phyloP scores from a whole-genome alignment of 2,797 vertebrate species.

The Oreochromis grahami region DNA sequence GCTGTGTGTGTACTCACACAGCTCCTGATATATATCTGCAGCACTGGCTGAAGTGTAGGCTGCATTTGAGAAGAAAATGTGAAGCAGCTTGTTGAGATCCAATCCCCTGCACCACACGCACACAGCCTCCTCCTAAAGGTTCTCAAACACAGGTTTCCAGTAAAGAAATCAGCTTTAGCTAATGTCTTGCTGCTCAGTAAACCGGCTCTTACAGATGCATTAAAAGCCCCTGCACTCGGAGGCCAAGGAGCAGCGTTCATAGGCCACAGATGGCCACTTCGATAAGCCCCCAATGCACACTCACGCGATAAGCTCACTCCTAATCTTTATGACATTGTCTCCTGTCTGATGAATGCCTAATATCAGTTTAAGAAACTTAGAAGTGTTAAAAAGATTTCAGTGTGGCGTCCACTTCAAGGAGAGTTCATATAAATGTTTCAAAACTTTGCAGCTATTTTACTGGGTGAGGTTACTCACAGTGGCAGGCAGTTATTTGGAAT shows the following conservation, averaged over 20 bases:
- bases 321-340: conserved; percentile 68
- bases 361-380: conserved; percentile 27
- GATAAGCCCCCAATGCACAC: conserved; percentile 66
- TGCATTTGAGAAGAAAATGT: conserved; percentile 68
- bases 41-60: conserved; percentile 61
- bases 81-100: conserved; percentile 75
- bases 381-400: not conserved
- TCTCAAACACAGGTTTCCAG: conserved; percentile 75
- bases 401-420: not conserved
- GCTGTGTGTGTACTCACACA: not conserved
- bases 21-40: conserved; percentile 57
- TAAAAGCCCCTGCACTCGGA: conserved; percentile 67
- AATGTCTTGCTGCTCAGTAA: conserved; percentile 75
- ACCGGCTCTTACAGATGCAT: conserved; percentile 78
- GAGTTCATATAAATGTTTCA: not conserved
- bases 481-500: not conserved
- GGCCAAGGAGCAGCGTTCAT: conserved; percentile 73
- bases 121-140: conserved; percentile 64
- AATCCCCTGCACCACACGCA: conserved; percentile 45
- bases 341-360: conserved; percentile 37
- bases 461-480: too few species aligned
- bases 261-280: conserved; percentile 78
- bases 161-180: conserved; percentile 81
- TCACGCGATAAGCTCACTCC: conserved; percentile 60
- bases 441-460: not conserved